Evolutionary conservation across 2,888 invertebrate genomes (phyloP), one percentile per base, ranked within the genome.

Genomic region (Cheilosia impressa): DNA sequence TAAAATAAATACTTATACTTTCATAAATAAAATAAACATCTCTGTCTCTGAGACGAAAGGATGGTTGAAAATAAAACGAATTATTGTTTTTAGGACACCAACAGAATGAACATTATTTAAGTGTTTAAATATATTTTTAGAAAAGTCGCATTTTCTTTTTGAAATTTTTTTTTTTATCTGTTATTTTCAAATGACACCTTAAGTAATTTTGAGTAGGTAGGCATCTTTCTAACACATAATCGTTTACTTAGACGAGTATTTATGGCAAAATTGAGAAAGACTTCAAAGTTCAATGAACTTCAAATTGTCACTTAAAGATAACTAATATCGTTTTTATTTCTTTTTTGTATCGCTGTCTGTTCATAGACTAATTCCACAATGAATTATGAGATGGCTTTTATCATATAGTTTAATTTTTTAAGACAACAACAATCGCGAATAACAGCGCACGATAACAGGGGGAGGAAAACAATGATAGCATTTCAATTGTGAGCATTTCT

Each of bases 1-100:
- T 57, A 22, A 57, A 58, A 50, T 52, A 50, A 41, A 34, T 65
- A 15, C 45, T 27, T 50, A 13, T 50, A 22, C 13, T 58, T 22
- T 17, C 2, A 22, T 31, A 57, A 57, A 58, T 6, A 19, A 41
- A 47, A 31, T 31, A 55, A 27, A 71, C 9, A 22, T 24, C 17
- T 58, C 24, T 19, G 22, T 45, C 31, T 45, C 2, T 43, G 43
- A 17, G 50, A 7, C 17, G 50, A 50, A 65, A 31, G 45, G 50
- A 24, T 53, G 13, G 27, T 27, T 27, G 27, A 27, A 7, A 27
- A 27, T 27, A 38, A 13, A 38, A 38, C 3, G 9, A 4, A 38
- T 38, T 38, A 38, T 38, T 38, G 13, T 10, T 38, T 13, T 38
- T 13, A 38, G 38, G 13, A 13, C 13, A 38, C 13, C 13, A 13